Evolutionary conservation across 2,797 vertebrate genomes (phyloP), one percentile per base, ranked within the genome.

Genomic region (Coregonus suidteri): DNA sequence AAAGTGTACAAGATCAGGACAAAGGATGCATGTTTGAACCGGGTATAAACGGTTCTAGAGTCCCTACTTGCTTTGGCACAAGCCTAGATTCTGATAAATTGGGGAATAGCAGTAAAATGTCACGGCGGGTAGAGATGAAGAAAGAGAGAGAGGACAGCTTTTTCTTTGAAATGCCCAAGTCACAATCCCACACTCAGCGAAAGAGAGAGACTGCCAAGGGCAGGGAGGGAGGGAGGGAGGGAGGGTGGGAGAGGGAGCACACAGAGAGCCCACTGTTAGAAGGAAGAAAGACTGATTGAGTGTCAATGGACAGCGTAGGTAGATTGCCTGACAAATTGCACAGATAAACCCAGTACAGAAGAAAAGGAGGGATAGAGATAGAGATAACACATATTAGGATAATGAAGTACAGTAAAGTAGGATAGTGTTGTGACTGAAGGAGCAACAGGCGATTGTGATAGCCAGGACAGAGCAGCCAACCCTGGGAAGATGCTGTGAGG

Each of bases 241-340:
- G 31, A 65, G 31, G 31, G 31, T 2, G 31, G 31, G 3, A 65
- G 83, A 77, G 73, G 75, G 69, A 80, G 73, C 83, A 88, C 80
- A 91, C 87, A 92, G 88, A 88, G 90, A 80, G 79, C 70, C 79
- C 82, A 89, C 83, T 91, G 92, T 91, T 77, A 79, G 80, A 82
- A 78, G 77, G 86, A 77, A 86, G 87, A 86, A 73, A 80, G 75
- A 76, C 84, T 71, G 79, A 62, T 68, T 71, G 79, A 83, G 77
- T 62, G 81, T 82, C 37, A 75, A 79, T 75, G 71, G 82, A 37
- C 78, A 77, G 89, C 59, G 87, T 89, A 90, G 91, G 91, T 92
- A 89, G 89, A 85, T 78, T 73, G 77, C 75, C 59, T 72, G 75
- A 81, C 83, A 64, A 78, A 79, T 75, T 30, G 80, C 52, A 34